Evolutionary conservation across 2,113 vertebrate genomes (phyloP), one percentile per base, ranked within the genome.

Genomic region (Geothlypis trichas): DNA sequence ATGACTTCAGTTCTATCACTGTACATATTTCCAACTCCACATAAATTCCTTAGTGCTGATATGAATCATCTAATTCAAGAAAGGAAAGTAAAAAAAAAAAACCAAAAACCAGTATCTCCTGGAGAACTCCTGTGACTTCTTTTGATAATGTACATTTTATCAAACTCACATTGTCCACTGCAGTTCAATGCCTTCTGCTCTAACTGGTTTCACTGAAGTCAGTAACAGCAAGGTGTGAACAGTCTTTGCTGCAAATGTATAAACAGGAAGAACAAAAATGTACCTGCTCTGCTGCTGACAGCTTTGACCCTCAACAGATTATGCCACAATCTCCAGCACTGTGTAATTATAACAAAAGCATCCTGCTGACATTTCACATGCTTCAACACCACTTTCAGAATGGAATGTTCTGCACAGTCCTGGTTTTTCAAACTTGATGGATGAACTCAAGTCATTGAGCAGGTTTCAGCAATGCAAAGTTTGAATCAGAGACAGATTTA

Each of bases 81-180:
- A 37, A 69, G 2, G 3, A 61, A 42, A 31, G 7, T 1, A 5
- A n/a, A 2, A 8, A 72, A 24, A 42, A 37, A 42, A 7, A 5
- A 8, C 7, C 11, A 39, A 39, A 39, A 39, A 39, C 37, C 37
- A 2, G 10, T 6, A 82, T 11, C 6, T 66, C 15, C 69, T 82
- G 26, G 8, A 78, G 13, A 55, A 87, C 13, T 62, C 27, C 30
- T 3, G 11, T 21, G 46, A 39, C 2, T 49, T 26, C 30, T 63
- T 68, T 62, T 77, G 42, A 21, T 55, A 63, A 89, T 1, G 2
- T 13, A 35, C 2, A 3, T 47, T 87, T 84, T 62, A 76, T 54
- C 9, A 11, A 62, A 49, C 15, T 71, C 73, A 55, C 33, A 5
- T 1, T 27, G 22, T 13, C 41, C 42, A 44, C 51, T 74, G 52